A percentile compares a stretch with the other conserved stretches of the same genome.
phyloP scores from a whole-genome alignment of 2,888 invertebrate genomes.

The Microchrysa polita region DNA sequence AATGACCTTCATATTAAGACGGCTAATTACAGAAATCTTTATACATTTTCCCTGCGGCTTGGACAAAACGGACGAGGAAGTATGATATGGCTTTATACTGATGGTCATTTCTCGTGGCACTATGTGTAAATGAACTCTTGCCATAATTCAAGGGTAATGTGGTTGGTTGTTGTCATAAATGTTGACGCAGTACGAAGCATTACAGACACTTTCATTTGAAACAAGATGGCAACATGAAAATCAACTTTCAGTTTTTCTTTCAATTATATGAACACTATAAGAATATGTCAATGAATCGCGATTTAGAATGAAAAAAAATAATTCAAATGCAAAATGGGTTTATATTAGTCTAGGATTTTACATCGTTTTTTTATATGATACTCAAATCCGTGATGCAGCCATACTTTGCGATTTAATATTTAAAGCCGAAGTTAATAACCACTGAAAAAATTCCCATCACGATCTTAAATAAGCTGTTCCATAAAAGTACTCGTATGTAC shows the following conservation, averaged over 20 bases:
- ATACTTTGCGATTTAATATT: no score
- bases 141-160: slow-evolving; percentile 1
- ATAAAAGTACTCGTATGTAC: no score
- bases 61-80: not conserved
- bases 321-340: no score
- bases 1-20: slow-evolving; percentile 4
- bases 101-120: not conserved
- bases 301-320: no score
- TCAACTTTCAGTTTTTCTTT: slow-evolving; percentile 30
- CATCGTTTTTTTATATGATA: no score
- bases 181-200: not conserved
- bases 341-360: no score
- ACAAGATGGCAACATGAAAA: slow-evolving; percentile 18
- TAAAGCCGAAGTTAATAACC: no score
- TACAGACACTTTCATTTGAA: not conserved
- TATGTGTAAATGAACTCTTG: not conserved
- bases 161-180: not conserved
- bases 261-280: not conserved
- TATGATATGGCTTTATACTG: not conserved
- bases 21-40: not conserved
- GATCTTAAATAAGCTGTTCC: no score
- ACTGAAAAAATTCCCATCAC: no score
- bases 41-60: no score
- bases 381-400: no score
- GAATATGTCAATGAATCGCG: not conserved